A percentile compares a stretch with the other conserved stretches of the same genome.
Evolutionary conservation across 2,797 vertebrate genomes (phyloP).

Genomic region (Jordanella pulchra): DNA sequence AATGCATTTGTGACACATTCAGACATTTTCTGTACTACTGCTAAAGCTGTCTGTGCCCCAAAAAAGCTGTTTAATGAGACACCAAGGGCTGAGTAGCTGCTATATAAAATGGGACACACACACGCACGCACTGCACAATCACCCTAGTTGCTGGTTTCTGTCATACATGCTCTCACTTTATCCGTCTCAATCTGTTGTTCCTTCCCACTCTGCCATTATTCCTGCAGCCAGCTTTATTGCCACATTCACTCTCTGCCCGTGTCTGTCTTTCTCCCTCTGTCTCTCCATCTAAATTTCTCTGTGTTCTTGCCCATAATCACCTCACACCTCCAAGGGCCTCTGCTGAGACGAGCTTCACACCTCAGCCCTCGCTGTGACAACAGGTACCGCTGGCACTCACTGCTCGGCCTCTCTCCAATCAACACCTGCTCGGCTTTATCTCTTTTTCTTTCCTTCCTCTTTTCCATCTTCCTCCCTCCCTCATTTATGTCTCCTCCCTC

Average conservation of each 20-base stretch:
- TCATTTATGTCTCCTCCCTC: constrained; percentile 18
- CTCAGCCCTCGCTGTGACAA: constrained; percentile 73
- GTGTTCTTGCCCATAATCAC: constrained; percentile 72
- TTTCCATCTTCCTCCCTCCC: constrained; percentile 33
- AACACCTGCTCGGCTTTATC: constrained; percentile 76
- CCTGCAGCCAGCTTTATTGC: constrained; percentile 64
- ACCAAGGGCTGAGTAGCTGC: constrained; percentile 74
- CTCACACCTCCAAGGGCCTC: constrained; percentile 79
- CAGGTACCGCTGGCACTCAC: constrained; percentile 77
- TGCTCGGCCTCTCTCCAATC: constrained; percentile 76
- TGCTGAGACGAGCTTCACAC: constrained; percentile 76
- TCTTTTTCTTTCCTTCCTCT: constrained; percentile 47
- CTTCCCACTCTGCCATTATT: constrained; percentile 65
- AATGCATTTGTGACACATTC: constrained; percentile 67
- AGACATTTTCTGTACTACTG: constrained; percentile 53
- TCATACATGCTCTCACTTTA: constrained; percentile 63
- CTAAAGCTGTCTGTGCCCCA: constrained; percentile 65
- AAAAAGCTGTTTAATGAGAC: constrained; percentile 80
- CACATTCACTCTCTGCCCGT: constrained; percentile 63
- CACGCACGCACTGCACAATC: constrained; percentile 38
- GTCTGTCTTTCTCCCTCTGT: constrained; percentile 45
- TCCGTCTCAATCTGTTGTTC: constrained; percentile 67
- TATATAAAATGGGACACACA: constrained; percentile 53
- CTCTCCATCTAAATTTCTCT: constrained; percentile 72
- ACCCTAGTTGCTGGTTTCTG: constrained; percentile 51